Base-by-base conservation (phyloP, 2,797 vertebrate genomes). In the Cryptoblepharus egeriae region DNA sequence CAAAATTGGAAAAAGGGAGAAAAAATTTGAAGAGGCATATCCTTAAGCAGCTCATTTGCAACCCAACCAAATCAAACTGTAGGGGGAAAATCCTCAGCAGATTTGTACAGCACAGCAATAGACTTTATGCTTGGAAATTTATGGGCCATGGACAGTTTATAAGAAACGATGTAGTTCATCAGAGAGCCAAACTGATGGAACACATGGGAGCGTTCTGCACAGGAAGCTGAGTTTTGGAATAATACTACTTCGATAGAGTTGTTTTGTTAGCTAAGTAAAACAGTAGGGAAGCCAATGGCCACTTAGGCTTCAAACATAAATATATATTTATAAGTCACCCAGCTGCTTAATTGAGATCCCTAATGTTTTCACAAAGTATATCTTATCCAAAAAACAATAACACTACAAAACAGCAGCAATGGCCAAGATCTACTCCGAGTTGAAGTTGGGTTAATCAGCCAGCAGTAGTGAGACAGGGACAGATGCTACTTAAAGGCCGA, bases 121-220 rank as follows among this genome's bases (percentile, higher is more conserved):
- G 93, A 95, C 96, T 98, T 96, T 93, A 96, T 95, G 94, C 96
- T 93, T 96, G 96, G 94, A 96, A 96, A 98, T 99, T 99, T 98
- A 98, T 98, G 97, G 96, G 95, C 95, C 97, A 97, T 97, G 97
- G 97, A 98, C 96, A 97, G 97, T 98, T 98, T 98, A 97, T 97
- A 97, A 98, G 97, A 96, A 97, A 97, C 94, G 97, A 97, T 96
- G 97, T 96, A 97, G 97, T 98, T 97, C 96, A 97, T 98, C 97
- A 97, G 96, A 96, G 95, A 93, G 92, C 95, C 95, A 96, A 97
- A 96, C 96, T 92, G 96, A 97, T 95, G 94, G 96, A 97, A 95
- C 97, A 96, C 96, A 94, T 93, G 96, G 96, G 96, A 97, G 94
- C 95, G 94, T 97, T 97, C 97, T 96, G 96, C 92, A 92, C 95